These are phyloP conservation scores for Epistrophe grossulariae DNA, from an alignment of 2,888 invertebrate species.

Conservation along the genomic window DNA sequence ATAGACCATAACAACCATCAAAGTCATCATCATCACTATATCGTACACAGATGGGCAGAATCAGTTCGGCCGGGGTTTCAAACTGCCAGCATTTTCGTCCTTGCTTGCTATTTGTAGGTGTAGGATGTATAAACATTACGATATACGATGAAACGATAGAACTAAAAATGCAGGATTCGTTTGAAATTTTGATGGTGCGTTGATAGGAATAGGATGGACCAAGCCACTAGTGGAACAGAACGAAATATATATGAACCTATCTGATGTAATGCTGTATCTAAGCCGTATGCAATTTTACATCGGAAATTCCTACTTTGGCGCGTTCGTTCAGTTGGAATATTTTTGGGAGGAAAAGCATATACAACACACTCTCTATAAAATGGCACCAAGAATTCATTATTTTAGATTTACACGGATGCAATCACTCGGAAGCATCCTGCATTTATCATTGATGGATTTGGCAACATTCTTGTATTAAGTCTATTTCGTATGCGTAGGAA, in stretches of 20 bases:
- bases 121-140: not conserved
- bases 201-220: slow-evolving; percentile 49
- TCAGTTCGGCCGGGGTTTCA: not conserved
- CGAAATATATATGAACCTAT: not conserved
- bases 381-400: slow-evolving; percentile 66
- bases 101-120: slow-evolving; percentile 2
- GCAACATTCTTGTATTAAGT: slow-evolving; percentile 17
- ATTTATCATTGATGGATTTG: slow-evolving; percentile 71
- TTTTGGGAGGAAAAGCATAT: slow-evolving; percentile 21
- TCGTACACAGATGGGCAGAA: not conserved
- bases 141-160: not conserved
- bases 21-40: slow-evolving; percentile 42
- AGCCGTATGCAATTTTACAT: slow-evolving; percentile 33
- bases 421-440: slow-evolving; percentile 73
- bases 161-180: slow-evolving; percentile 65
- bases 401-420: slow-evolving; percentile 72
- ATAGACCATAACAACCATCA: slow-evolving; percentile 39
- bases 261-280: not conserved
- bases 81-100: slow-evolving; percentile 29
- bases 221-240: not conserved
- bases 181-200: slow-evolving; percentile 58
- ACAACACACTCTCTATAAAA: not conserved
- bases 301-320: slow-evolving; percentile 52
- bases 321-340: slow-evolving; percentile 56
- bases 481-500: not conserved